phyloP scores from a whole-genome alignment of 2,888 invertebrate genomes.

The Stenurella melanura region DNA sequence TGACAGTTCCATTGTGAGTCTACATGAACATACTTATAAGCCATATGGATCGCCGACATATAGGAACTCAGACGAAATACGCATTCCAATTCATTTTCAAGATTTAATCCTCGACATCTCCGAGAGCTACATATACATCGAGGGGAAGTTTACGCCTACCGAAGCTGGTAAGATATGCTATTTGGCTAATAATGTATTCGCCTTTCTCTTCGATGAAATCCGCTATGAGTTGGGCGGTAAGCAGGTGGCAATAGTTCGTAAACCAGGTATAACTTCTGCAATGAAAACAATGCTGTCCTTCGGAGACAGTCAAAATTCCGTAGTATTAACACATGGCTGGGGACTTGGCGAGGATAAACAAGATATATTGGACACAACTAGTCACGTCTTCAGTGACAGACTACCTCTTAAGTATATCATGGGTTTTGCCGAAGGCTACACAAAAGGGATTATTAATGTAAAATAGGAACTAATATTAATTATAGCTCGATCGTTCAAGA shows the following conservation, averaged over 20 bases:
- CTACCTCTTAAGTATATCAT: conserved; percentile 11
- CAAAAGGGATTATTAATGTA: too few relatives aligned
- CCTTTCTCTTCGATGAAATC: too few relatives aligned
- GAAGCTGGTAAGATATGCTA: not conserved
- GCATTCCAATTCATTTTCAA: conserved; percentile 32
- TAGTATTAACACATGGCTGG: not conserved
- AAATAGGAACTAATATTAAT: too few relatives aligned
- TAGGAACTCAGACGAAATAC: conserved; percentile 23
- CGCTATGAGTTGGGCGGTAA: too few relatives aligned
- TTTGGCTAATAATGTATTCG: too few relatives aligned
- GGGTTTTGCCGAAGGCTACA: too few relatives aligned
- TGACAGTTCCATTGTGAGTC: conserved; percentile 24
- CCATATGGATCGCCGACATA: conserved; percentile 28
- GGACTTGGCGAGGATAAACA: not conserved
- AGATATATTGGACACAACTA: conserved; percentile 5
- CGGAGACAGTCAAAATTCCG: not conserved
- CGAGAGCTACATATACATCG: conserved; percentile 40
- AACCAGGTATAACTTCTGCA: conserved; percentile 13
- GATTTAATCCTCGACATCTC: conserved; percentile 40
- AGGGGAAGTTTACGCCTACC: conserved; percentile 31
- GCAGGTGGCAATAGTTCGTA: too few relatives aligned
- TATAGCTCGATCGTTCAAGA: too few relatives aligned
- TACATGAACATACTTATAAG: conserved; percentile 40
- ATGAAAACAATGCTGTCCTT: conserved; percentile 13
- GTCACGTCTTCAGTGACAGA: not conserved